Evolutionary conservation across 2,888 invertebrate species (phyloP).

Genomic region (Tolmerus cingulatus): DNA sequence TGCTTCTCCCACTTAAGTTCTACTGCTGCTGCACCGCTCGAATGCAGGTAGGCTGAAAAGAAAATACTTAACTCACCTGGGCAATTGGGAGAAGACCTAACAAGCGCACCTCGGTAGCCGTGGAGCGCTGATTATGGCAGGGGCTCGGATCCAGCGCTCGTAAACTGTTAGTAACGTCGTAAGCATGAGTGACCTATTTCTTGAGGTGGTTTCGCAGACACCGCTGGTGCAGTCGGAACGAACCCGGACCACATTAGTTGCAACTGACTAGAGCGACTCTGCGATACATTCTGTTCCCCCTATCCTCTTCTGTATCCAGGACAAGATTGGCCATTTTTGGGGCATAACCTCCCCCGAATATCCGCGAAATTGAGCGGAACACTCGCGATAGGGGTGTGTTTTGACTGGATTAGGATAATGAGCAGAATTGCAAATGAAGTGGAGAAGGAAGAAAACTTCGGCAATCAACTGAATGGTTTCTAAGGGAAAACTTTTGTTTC

Average conservation of each 20-base stretch:
- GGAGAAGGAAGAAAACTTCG: not conserved
- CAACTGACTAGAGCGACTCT: not conserved
- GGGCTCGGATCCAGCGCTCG: not conserved
- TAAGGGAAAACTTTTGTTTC: not conserved
- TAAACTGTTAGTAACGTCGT: not conserved
- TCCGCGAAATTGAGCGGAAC: not conserved
- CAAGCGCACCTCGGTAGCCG: not conserved
- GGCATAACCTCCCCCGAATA: not conserved
- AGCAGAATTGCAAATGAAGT: not conserved
- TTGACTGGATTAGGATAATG: not conserved
- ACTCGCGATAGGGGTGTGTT: not conserved
- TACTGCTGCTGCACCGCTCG: not conserved
- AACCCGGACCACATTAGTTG: not conserved
- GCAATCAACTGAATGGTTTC: not conserved
- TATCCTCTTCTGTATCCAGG: not conserved
- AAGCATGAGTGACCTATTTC: slow-evolving; percentile 26
- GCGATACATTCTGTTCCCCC: not conserved
- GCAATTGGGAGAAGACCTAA: not conserved
- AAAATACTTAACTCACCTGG: not conserved
- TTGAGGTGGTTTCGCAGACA: not conserved
- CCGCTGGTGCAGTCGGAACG: not conserved
- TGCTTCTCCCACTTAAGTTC: not conserved
- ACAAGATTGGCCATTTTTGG: not conserved
- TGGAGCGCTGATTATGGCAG: not conserved
- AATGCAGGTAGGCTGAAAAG: not conserved